Evolutionary conservation across 2,113 vertebrate species (phyloP).

Genomic region (Galemys pyrenaicus): DNA sequence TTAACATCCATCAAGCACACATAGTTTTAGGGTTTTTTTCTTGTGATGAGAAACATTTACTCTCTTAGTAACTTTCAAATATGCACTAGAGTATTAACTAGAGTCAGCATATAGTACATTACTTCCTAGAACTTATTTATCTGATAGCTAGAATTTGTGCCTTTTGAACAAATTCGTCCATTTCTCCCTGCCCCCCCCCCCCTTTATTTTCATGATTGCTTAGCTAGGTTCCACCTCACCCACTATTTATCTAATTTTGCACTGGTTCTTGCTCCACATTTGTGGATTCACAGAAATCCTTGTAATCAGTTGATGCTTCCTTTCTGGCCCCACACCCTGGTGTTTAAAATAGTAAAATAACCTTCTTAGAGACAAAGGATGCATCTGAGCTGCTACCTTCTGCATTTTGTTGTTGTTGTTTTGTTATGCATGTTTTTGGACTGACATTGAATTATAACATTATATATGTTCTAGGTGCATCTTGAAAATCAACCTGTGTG

Average conservation of each 20-base stretch:
- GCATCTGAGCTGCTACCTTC: background rate
- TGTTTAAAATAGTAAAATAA: background rate
- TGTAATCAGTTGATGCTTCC: background rate
- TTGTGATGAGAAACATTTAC: background rate
- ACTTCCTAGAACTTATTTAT: background rate
- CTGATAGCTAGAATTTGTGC: background rate
- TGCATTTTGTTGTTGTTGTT: no score
- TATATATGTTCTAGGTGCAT: no score
- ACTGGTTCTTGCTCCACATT: background rate
- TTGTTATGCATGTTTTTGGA: no score
- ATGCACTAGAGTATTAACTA: background rate
- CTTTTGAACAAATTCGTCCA: background rate
- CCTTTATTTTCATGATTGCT: background rate
- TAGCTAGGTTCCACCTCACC: background rate
- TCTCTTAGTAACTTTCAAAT: background rate
- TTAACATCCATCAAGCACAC: background rate
- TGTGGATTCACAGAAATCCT: background rate
- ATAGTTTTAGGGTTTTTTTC: background rate
- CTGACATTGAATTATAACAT: no score
- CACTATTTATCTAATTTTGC: background rate
- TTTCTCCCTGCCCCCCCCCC: background rate
- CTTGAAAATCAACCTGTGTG: no score
- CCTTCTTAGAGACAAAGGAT: background rate
- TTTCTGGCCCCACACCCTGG: no score
- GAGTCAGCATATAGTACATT: background rate